phyloP scores from a whole-genome alignment of 2,113 vertebrate species.

The Pseudopodoces humilis region DNA sequence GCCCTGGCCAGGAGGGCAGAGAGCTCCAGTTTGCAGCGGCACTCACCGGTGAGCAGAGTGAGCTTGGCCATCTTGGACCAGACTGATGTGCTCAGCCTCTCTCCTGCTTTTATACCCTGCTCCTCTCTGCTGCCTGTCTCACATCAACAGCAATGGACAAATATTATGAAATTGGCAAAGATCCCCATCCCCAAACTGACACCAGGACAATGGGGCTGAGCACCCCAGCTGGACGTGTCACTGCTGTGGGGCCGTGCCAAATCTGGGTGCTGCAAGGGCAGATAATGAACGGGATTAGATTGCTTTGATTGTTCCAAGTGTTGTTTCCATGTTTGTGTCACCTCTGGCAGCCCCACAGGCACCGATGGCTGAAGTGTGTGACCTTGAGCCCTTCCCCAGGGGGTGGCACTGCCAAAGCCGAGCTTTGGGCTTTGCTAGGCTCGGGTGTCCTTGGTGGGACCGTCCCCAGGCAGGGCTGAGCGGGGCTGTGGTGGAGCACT shows the following conservation, averaged over 20 bases:
- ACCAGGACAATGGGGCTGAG: neutral
- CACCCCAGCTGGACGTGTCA: neutral
- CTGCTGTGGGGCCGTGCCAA: neutral
- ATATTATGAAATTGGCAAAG: neutral
- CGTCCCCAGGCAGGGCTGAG: neutral
- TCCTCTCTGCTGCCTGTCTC: neutral
- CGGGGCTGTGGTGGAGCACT: neutral
- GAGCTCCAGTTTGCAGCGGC: neutral
- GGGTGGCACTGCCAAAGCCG: neutral
- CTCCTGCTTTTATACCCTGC: neutral
- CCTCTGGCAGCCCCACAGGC: accelerated
- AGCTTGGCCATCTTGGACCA: neutral
- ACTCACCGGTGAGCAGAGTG: neutral
- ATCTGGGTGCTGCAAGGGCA: neutral
- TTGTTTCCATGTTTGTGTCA: neutral
- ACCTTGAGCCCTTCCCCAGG: neutral
- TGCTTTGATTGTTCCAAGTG: too few species aligned
- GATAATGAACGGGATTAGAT: neutral
- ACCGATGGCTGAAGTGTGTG: neutral
- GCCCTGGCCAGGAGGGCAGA: neutral
- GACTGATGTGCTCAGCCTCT: neutral
- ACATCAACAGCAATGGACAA: neutral
- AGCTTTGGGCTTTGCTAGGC: neutral
- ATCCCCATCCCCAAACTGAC: neutral
- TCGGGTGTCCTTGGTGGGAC: neutral